A percentile compares a stretch with the other conserved stretches of the same genome.
Evolutionary conservation across 2,888 invertebrate species (phyloP).

Genomic region (Lasioglossum calceatum): DNA sequence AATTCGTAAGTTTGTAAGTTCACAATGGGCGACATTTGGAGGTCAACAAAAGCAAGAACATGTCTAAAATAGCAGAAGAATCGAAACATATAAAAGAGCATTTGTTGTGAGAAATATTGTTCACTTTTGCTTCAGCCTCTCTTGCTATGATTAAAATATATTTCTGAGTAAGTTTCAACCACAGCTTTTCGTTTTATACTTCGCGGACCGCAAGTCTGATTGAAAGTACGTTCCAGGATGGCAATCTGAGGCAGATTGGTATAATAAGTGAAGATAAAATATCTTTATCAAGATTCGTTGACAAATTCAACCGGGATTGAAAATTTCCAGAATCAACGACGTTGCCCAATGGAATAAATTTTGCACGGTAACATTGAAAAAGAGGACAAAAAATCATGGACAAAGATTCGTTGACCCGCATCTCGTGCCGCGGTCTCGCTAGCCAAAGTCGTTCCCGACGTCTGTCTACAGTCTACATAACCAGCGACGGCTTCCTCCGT

Average conservation of each 20-base stretch:
- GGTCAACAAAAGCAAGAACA: no score
- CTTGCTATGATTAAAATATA: not conserved
- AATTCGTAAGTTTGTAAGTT: no score
- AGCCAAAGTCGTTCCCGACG: constrained; percentile 38
- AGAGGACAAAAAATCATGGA: not conserved
- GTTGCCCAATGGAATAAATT: not conserved
- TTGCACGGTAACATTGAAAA: not conserved
- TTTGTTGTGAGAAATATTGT: no score
- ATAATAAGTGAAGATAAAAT: not conserved
- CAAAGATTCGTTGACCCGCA: constrained; percentile 4
- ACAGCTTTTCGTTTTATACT: not conserved
- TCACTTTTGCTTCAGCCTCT: no score
- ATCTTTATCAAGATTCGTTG: not conserved
- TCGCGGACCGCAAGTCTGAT: not conserved
- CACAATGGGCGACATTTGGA: no score
- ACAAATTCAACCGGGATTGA: not conserved
- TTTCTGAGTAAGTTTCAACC: not conserved
- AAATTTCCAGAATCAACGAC: not conserved
- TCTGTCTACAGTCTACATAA: constrained; percentile 27
- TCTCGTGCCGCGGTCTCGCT: not conserved
- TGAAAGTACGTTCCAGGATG: no score
- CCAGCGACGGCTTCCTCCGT: constrained; percentile 14
- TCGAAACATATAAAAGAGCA: no score
- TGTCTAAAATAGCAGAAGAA: no score
- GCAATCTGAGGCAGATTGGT: not conserved